These are phyloP conservation scores for Oophaga pumilio DNA, from an alignment of 2,113 vertebrate genomes.

Conservation along the genomic window DNA sequence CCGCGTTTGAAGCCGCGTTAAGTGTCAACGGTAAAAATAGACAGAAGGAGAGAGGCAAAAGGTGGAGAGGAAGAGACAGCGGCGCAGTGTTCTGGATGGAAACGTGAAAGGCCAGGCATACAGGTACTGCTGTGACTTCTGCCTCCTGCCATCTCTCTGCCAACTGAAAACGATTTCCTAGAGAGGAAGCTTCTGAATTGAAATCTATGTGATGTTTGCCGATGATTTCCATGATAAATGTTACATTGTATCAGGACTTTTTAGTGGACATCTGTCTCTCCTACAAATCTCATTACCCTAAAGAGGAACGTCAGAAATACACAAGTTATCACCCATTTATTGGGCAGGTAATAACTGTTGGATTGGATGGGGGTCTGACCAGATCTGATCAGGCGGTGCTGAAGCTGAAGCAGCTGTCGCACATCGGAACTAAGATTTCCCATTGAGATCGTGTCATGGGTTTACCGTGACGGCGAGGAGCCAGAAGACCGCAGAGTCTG, in stretches of 20 bases:
- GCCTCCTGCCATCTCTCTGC: neutral
- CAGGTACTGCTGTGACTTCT: neutral
- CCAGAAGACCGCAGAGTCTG: too few species aligned
- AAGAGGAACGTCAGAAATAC: neutral
- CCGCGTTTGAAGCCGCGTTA: constrained; percentile 35
- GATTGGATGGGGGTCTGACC: neutral
- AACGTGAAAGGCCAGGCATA: neutral
- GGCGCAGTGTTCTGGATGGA: neutral
- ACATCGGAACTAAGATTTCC: too few species aligned
- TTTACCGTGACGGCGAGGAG: too few species aligned
- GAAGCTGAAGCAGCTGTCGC: too few species aligned
- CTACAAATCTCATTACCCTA: neutral
- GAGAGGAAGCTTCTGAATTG: neutral
- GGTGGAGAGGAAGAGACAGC: neutral
- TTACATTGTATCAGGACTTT: neutral
- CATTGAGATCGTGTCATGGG: too few species aligned
- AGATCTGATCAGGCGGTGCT: neutral
- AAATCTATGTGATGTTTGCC: neutral
- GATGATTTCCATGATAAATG: neutral
- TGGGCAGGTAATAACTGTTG: too few species aligned
- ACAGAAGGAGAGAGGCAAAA: neutral
- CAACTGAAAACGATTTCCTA: too few species aligned
- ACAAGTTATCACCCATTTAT: too few species aligned
- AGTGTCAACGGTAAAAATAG: constrained; percentile 46
- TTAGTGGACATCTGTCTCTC: neutral